Evolutionary conservation across 2,888 invertebrate genomes (phyloP), one percentile per base, ranked within the genome.

Genomic region (Lordiphosa fenestrarum): DNA sequence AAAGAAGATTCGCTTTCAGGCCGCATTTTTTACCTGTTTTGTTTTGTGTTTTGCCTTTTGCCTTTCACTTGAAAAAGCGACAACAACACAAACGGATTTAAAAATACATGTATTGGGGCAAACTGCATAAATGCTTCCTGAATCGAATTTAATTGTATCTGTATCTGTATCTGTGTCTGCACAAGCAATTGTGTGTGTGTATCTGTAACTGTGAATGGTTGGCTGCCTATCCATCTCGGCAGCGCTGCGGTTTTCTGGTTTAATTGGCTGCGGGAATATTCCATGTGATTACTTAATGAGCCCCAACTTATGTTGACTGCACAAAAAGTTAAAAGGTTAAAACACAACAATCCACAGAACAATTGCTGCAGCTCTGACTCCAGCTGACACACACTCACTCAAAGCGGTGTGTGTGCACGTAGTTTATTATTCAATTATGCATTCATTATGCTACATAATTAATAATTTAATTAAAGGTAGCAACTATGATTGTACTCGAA

Each of bases 181-280:
- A 64, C 40, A 40, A 23, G 57, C 30, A 58, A 33, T 46, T 48
- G 40, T 40, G 50, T 39, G 52, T 63, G 52, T 63, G 52, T 48
- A 60, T 44, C 39, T 54, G 58, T 51, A 39, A 39, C 40, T 47
- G 58, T 58, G 30, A 10, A 58, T 57, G 53, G 33, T 52, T 49
- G 63, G 59, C 60, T 72, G 83, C 56, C 81, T 65, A 71, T 68
- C 81, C 66, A 70, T 65, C 73, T 80, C 70, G 46, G 19, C 61
- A 59, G 56, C 40, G 57, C 51, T 80, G 80, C 59, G 85, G 83
- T 65, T 82, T 80, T 74, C 75, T 66, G 73, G 70, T 78, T 80
- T 80, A 80, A 80, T 80, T 84, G 85, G 85, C 80, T 78, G 80
- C 78, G 80, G 83, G 83, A 84, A 84, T 80, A 80, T 80, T 82